Percentiles rank a stretch among this genome's conserved stretches.
These are phyloP conservation scores for Tangara arthus DNA, from an alignment of 2,797 vertebrate species.

Conservation along the genomic window DNA sequence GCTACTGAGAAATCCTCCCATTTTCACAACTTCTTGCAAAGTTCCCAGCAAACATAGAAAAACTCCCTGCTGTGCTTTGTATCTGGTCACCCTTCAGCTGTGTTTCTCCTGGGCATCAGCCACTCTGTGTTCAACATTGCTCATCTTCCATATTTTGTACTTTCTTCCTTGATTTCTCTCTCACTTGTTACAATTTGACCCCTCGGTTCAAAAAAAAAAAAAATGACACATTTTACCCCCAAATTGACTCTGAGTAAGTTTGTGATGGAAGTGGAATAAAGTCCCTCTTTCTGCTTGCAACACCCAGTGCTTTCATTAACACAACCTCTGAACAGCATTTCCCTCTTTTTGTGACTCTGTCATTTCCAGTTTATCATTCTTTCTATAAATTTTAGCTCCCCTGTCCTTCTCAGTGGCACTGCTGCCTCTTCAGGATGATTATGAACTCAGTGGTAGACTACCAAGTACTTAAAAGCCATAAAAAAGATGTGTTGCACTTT, in stretches of 20 bases:
- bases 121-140: background rate
- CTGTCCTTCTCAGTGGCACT: background rate
- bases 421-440: conserved; percentile 1
- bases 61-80: background rate
- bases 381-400: background rate
- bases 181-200: background rate
- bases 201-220: background rate
- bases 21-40: background rate
- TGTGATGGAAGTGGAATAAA: background rate
- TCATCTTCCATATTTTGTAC: background rate
- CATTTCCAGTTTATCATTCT: background rate
- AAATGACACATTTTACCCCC: background rate
- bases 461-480: conserved; percentile 8
- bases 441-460: conserved; percentile 5
- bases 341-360: background rate
- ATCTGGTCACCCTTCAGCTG: background rate
- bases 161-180: background rate
- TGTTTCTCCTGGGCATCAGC: background rate
- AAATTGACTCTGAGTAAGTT: background rate
- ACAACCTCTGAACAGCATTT: background rate
- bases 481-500: background rate
- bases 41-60: background rate
- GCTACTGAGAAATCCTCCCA: background rate
- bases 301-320: background rate
- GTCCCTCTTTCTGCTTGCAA: background rate